Evolutionary conservation across 2,113 vertebrate genomes (phyloP), one percentile per base, ranked within the genome.

Genomic region (Apodemus sylvaticus): DNA sequence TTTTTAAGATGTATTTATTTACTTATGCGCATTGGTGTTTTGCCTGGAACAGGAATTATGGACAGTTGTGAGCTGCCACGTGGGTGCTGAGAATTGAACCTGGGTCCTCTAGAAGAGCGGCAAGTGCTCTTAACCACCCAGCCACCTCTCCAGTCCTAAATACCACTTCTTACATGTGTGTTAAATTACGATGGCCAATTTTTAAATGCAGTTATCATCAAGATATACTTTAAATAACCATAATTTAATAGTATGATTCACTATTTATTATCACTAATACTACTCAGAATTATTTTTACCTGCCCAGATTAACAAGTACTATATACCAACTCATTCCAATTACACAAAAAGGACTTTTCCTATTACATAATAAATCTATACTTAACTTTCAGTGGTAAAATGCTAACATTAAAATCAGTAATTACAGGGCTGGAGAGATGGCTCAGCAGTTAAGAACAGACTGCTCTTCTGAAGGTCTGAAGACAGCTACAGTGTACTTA

Each of bases 321-420:
- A 83, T 19, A 93, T 14, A 53, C 66, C 66, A 90, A 39, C 88
- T 86, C 79, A 97, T 1, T 20, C 53, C 94, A 94, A 88, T 83
- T 55, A 79, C 20, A 62, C 60, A 66, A 92, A 53, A 55, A 22
- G 34, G 26, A 83, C 31, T 45, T 77, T 76, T 1, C 73, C 42
- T 64, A 60, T 2, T 5, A 12, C 94, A 39, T 42, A 86, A 82
- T 77, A 97, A 95, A 96, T 71, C 39, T 34, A 42, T 76, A 90
- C 19, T 93, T 96, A 78, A 92, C 53, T 79, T 93, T 96, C 36
- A 93, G 17, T 22, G 14, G 58, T 92, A 97, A 96, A 83, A 26
- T 42, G 94, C 26, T 87, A 94, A 87, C 31, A 96, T 81, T 95
- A 96, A n/a, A n/a, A n/a, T n/a, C n/a, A 48, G 45, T 48, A 48